Evolutionary conservation across 2,888 invertebrate species (phyloP), one percentile per base, ranked within the genome.

Genomic region (Syrphus vitripennis): DNA sequence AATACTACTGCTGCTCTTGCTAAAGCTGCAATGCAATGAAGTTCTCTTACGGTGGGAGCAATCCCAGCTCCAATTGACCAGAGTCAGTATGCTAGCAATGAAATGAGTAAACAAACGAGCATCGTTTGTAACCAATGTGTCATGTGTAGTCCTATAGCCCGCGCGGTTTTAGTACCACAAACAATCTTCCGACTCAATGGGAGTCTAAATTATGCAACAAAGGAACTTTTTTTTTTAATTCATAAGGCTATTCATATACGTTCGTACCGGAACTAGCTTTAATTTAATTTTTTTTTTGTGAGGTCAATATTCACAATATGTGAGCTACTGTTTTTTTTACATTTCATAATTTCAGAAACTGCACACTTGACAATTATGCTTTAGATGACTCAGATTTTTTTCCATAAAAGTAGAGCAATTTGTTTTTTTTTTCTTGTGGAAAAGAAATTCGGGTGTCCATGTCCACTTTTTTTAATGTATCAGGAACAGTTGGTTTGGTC

Each of bases 61-160:
- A 86, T 78, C 65, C 63, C 74, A 65, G 74, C 55, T 70, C 57
- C 48, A 63, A 59, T 82, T 78, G 82, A 78, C 74, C 77, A 53
- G 42, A 65, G 83, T 50, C 40, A 67, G 70, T 71, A 45, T 71
- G 81, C 45, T 76, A 16, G 72, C 74, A 86, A 72, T 53, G 72
- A 69, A 86, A 81, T 77, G 72, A 78, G 74, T 70, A 70, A 86
- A 86, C 86, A 86, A 86, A 82, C 82, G 84, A 86, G 63, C 86
- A 82, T 86, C 82, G 82, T 86, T 86, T 78, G 77, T 78, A 86
- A 74, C 77, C 77, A 77, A 86, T 86, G 82, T 86, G 82, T 86
- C 86, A 86, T 86, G 82, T 59, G 74, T 70, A 77, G 74, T 65
- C 57, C 69, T 69, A 81, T 10, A 45, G 61, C 55, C 42, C 59